phyloP scores from a whole-genome alignment of 2,888 invertebrate genomes.

The Cerastis rubricosa region DNA sequence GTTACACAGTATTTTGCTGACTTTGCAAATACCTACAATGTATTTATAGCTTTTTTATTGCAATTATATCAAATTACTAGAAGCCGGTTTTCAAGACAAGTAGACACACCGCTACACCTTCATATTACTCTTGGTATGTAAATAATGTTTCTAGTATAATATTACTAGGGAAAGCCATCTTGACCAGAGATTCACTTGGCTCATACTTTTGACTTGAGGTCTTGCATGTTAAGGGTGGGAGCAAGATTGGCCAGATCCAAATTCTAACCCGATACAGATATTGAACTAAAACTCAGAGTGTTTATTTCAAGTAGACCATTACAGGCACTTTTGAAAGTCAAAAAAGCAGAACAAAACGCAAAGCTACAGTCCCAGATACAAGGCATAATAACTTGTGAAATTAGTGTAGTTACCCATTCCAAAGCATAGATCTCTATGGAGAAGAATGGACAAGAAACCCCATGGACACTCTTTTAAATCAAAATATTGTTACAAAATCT shows the following conservation, averaged over 20 bases:
- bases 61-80: constrained; percentile 14
- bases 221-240: background rate
- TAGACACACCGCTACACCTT: too few relatives aligned
- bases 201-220: background rate
- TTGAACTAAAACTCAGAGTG: too few relatives aligned
- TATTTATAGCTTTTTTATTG: constrained; percentile 23
- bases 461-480: too few relatives aligned
- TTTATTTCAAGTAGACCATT: too few relatives aligned
- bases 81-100: background rate
- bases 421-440: too few relatives aligned
- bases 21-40: constrained; percentile 16
- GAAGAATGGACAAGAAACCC: too few relatives aligned
- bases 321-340: too few relatives aligned
- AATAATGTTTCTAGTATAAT: background rate
- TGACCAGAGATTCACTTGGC: background rate
- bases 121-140: background rate
- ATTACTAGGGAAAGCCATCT: background rate
- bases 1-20: constrained; percentile 13
- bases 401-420: too few relatives aligned
- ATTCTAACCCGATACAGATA: background rate
- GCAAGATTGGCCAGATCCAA: background rate
- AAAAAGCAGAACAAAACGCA: too few relatives aligned
- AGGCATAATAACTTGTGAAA: too few relatives aligned
- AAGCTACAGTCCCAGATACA: too few relatives aligned
- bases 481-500: too few relatives aligned